These are phyloP conservation scores for Agriopis leucophaearia DNA, from an alignment of 2,888 invertebrate genomes.

Conservation along the genomic window DNA sequence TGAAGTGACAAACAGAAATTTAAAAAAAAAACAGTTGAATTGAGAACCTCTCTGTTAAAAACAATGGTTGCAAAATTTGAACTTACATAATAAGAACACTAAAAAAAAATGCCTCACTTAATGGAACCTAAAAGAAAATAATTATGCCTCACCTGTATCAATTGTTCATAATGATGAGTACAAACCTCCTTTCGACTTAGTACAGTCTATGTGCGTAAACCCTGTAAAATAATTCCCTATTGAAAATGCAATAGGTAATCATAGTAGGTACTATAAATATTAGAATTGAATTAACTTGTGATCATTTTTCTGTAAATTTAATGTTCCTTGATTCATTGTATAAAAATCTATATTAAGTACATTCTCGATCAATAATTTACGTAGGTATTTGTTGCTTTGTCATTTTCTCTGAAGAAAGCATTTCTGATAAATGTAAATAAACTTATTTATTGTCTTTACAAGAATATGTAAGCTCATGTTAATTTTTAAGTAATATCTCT, in stretches of 20 bases:
- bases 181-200: too few relatives aligned
- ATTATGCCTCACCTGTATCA: too few relatives aligned
- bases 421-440: slow-evolving; percentile 42
- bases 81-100: too few relatives aligned
- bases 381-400: slow-evolving; percentile 35
- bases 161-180: too few relatives aligned
- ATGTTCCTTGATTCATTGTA: slow-evolving; percentile 43
- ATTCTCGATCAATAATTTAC: slow-evolving; percentile 18
- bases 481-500: slow-evolving; percentile 77
- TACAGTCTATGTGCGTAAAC: too few relatives aligned
- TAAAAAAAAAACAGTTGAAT: too few relatives aligned
- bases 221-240: slow-evolving; percentile 2
- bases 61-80: too few relatives aligned
- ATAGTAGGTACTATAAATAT: slow-evolving; percentile 3
- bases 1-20: too few relatives aligned
- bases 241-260: slow-evolving; percentile 3
- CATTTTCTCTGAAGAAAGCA: slow-evolving; percentile 27
- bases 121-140: too few relatives aligned
- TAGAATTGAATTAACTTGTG: slow-evolving; percentile 28
- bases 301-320: slow-evolving; percentile 39
- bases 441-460: slow-evolving; percentile 58
- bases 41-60: too few relatives aligned
- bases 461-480: slow-evolving; percentile 68
- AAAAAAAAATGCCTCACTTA: too few relatives aligned
- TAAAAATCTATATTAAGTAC: slow-evolving; percentile 13